Evolutionary conservation across 2,888 invertebrate genomes (phyloP).

Genomic region (Hirtodrosophila histrioides): DNA sequence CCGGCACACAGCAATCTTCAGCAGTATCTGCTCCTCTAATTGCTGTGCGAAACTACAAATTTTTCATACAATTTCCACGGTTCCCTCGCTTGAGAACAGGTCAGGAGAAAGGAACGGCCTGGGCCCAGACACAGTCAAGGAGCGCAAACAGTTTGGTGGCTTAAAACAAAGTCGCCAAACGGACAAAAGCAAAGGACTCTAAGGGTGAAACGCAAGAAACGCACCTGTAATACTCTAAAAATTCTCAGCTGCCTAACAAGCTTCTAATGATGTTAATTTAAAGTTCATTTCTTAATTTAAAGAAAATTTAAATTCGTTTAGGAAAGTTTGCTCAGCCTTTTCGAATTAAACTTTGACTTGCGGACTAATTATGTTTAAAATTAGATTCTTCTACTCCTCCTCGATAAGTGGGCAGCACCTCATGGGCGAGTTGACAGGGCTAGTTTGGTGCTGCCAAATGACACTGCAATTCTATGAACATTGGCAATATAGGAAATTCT

Average conservation of each 20-base stretch:
- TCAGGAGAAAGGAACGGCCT: slow-evolving; percentile 1
- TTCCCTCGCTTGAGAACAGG: slow-evolving; percentile 18
- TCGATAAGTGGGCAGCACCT: no score
- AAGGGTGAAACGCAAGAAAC: slow-evolving; percentile 1
- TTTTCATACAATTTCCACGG: slow-evolving; percentile 50
- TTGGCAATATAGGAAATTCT: no score
- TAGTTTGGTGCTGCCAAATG: no score
- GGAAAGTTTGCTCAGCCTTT: no score
- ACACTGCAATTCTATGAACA: no score
- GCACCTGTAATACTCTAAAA: slow-evolving; percentile 21
- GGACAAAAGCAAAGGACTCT: slow-evolving; percentile 14
- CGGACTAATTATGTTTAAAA: no score
- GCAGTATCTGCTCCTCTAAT: slow-evolving; percentile 38
- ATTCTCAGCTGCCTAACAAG: slow-evolving; percentile 3
- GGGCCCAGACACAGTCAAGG: slow-evolving; percentile 1
- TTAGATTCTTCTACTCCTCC: no score
- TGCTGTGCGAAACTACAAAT: slow-evolving; percentile 38
- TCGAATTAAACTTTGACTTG: no score
- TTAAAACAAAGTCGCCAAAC: slow-evolving; percentile 27
- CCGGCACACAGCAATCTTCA: slow-evolving; percentile 38
- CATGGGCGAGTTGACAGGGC: no score
- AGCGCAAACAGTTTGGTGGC: slow-evolving; percentile 19
- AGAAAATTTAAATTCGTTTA: no score
- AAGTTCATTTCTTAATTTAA: no score
- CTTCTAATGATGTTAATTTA: no score